These are phyloP conservation scores for Pocota personata DNA, from an alignment of 2,888 invertebrate genomes.

Conservation along the genomic window DNA sequence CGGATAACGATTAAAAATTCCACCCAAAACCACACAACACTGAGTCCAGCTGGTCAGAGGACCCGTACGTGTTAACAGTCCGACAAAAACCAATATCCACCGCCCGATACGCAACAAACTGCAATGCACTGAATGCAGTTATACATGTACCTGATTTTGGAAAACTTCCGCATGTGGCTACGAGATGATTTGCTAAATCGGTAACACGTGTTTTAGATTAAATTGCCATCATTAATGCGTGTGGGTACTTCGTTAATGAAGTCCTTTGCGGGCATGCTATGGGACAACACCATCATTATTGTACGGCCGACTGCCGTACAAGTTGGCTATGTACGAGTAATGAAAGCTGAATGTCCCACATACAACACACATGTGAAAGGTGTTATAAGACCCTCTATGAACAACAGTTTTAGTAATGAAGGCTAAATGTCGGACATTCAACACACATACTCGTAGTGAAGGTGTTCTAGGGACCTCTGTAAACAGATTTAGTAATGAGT, in stretches of 20 bases:
- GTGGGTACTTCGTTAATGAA: slow-evolving; percentile 42
- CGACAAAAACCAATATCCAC: slow-evolving; percentile 45
- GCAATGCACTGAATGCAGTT: slow-evolving; percentile 12
- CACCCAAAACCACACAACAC: slow-evolving; percentile 34
- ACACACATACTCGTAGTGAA: slow-evolving; percentile 10
- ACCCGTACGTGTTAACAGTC: slow-evolving; percentile 12
- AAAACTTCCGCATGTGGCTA: slow-evolving; percentile 44
- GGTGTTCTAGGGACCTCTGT: slow-evolving; percentile 47
- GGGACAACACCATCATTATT: neutral
- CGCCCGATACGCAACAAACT: slow-evolving; percentile 29
- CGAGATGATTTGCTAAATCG: slow-evolving; percentile 60
- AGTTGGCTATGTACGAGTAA: slow-evolving; percentile 4
- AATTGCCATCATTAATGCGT: slow-evolving; percentile 59
- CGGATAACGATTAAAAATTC: slow-evolving; percentile 29
- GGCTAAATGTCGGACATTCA: slow-evolving; percentile 1
- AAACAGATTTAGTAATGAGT: slow-evolving; percentile 68
- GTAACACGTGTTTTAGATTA: slow-evolving; percentile 71
- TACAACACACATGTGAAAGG: slow-evolving; percentile 8
- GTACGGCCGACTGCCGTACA: neutral
- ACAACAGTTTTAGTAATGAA: slow-evolving; percentile 1
- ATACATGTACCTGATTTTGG: slow-evolving; percentile 50
- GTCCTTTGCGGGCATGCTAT: slow-evolving; percentile 41
- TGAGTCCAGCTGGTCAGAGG: slow-evolving; percentile 30
- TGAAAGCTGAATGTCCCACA: slow-evolving; percentile 7
- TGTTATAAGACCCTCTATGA: slow-evolving; percentile 53